Evolutionary conservation across 2,888 invertebrate genomes (phyloP), one percentile per base, ranked within the genome.

Genomic region (Nemoura dubitans): DNA sequence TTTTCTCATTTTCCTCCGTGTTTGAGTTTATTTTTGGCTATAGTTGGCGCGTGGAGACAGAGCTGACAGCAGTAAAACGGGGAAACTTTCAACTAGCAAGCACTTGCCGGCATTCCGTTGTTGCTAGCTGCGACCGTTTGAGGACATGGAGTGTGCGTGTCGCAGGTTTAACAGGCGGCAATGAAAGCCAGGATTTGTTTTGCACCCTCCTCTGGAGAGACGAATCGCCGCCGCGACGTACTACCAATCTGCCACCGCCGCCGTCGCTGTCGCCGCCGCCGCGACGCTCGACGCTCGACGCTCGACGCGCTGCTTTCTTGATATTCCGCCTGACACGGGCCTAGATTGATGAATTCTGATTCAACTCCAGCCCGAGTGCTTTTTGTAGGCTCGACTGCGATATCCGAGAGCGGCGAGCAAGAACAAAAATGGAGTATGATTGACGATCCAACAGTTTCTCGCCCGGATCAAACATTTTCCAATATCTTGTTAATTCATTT

Each of bases 401-500:
- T 83, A 26, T 83, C 83, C 78, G 28, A 83, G 83, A 59, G n/a
- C n/a, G 59, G 59, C 59, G 59, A 59, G 59, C 59, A 59, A 59
- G 59, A 59, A 59, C 36, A 36, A 42, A 78, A 30, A 42, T 26
- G 29, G 83, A 83, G 43, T 21, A 83, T 42, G 83, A 83, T 83
- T 83, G 42, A 83, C 83, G 83, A 83, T 30, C 42, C 25, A 0
- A 83, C 83, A 83, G 21, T 16, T 83, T 42, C 26, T 42, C n/a
- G 42, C 59, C 16, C 26, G 83, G 83, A 83, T 83, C 83, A 30
- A 83, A 42, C 83, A 36, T n/a, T 83, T 83, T 83, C 83, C 83
- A 83, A 83, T 83, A 36, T 83, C 83, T 42, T 83, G 83, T 83
- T 83, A 83, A 83, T 83, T 83, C 83, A 83, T 83, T 83, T 83